phyloP scores from a whole-genome alignment of 2,888 invertebrate genomes.

The Platynereis dumerilii region DNA sequence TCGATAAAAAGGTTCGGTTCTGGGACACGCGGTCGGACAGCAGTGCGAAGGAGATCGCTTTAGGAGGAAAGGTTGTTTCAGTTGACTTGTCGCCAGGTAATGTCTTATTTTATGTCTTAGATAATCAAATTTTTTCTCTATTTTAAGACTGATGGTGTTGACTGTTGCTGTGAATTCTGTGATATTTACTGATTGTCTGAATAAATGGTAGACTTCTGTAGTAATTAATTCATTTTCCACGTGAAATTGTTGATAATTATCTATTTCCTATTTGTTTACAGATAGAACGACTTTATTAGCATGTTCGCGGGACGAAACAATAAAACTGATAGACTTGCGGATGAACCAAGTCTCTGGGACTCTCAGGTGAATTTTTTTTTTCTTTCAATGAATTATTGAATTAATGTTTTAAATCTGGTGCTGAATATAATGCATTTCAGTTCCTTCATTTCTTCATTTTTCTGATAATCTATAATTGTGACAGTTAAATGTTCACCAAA shows the following conservation, averaged over 20 bases:
- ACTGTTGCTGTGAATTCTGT: not conserved
- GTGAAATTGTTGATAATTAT: too few species aligned
- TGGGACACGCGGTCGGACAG: slow-evolving; percentile 94
- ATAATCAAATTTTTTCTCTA: not conserved
- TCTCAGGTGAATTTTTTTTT: slow-evolving; percentile 77
- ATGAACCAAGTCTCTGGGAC: slow-evolving; percentile 90
- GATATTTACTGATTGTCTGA: too few species aligned
- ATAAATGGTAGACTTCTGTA: too few species aligned
- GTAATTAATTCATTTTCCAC: too few species aligned
- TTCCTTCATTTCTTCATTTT: too few species aligned
- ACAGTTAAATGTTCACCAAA: too few species aligned
- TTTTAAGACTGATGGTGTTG: not conserved
- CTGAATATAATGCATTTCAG: too few species aligned
- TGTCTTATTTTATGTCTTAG: not conserved
- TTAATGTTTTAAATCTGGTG: too few species aligned
- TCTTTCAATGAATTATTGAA: too few species aligned
- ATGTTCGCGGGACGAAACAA: slow-evolving; percentile 93
- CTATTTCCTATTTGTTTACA: slow-evolving; percentile 65
- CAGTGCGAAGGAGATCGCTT: slow-evolving; percentile 77
- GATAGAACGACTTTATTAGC: slow-evolving; percentile 89
- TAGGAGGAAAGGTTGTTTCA: slow-evolving; percentile 94
- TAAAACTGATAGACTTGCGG: slow-evolving; percentile 91
- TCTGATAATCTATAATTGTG: too few species aligned
- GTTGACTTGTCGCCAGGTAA: slow-evolving; percentile 89
- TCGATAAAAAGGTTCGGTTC: slow-evolving; percentile 92